Percentiles rank a stretch among this genome's conserved stretches.
Conservation (phyloP, 2,888 invertebrate genomes). For the Hemicrepidius hirtus region DNA sequence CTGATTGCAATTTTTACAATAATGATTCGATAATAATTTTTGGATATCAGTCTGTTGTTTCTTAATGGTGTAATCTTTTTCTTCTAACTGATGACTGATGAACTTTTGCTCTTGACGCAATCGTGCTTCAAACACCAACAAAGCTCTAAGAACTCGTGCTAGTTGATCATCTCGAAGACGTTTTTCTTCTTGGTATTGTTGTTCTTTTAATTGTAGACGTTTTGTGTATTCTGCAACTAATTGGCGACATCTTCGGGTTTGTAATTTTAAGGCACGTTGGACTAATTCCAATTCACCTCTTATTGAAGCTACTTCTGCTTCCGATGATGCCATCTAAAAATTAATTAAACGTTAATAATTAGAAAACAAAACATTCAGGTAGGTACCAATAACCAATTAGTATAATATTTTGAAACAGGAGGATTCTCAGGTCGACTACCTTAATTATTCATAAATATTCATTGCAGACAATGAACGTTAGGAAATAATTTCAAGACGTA, state of each 20-base stretch:
- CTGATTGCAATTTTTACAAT: constrained; percentile 70
- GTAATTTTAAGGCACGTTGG: constrained; percentile 79
- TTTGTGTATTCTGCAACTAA: constrained; percentile 80
- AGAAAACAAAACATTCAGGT: too few species aligned
- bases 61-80: constrained; percentile 83
- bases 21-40: constrained; percentile 75
- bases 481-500: too few species aligned
- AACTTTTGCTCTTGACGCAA: constrained; percentile 83
- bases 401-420: too few species aligned
- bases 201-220: constrained; percentile 77
- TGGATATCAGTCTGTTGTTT: constrained; percentile 82
- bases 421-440: too few species aligned
- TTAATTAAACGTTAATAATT: too few species aligned
- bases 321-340: constrained; percentile 79
- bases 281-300: constrained; percentile 80
- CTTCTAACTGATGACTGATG: constrained; percentile 80
- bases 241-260: constrained; percentile 80
- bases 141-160: constrained; percentile 80
- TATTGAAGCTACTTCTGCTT: constrained; percentile 76
- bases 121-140: constrained; percentile 83
- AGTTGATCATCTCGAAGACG: constrained; percentile 82
- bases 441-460: too few species aligned
- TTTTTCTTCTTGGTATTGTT: constrained; percentile 77
- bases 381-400: too few species aligned
- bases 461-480: too few species aligned